Evolutionary conservation across 2,113 vertebrate species (phyloP).

Genomic region (Neodontobutis hainanensis): DNA sequence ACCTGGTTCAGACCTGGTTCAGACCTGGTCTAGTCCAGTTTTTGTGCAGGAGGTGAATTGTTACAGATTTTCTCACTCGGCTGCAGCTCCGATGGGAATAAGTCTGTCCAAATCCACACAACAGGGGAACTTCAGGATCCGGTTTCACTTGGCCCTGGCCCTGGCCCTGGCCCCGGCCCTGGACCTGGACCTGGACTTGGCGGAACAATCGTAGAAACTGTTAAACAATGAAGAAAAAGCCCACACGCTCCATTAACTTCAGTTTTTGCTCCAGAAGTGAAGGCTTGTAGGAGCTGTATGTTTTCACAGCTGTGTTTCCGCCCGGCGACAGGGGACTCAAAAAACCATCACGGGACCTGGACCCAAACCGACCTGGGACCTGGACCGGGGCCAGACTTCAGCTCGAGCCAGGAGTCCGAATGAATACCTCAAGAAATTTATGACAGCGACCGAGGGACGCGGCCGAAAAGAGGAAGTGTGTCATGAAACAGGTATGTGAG

Average conservation of each 20-base stretch:
- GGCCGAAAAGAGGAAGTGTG: background rate
- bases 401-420: background rate
- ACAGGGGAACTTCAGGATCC: no score
- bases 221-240: background rate
- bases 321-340: slow-evolving; percentile 2
- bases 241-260: background rate
- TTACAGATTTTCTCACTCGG: no score
- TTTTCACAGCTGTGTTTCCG: slow-evolving; percentile 11
- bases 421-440: background rate
- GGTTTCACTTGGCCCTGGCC: background rate
- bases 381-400: background rate
- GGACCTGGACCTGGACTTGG: background rate
- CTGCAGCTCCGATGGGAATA: no score
- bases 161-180: no score
- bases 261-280: background rate
- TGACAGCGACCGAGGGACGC: background rate
- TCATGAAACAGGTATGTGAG: background rate
- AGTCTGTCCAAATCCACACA: no score
- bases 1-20: background rate
- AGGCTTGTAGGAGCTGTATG: background rate
- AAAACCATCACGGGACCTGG: background rate
- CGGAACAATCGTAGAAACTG: background rate
- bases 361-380: background rate
- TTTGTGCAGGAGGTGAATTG: no score
- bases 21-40: background rate